Percentiles rank a stretch among this genome's conserved stretches.
phyloP scores from a whole-genome alignment of 2,888 invertebrate species.

The Macaria notata region DNA sequence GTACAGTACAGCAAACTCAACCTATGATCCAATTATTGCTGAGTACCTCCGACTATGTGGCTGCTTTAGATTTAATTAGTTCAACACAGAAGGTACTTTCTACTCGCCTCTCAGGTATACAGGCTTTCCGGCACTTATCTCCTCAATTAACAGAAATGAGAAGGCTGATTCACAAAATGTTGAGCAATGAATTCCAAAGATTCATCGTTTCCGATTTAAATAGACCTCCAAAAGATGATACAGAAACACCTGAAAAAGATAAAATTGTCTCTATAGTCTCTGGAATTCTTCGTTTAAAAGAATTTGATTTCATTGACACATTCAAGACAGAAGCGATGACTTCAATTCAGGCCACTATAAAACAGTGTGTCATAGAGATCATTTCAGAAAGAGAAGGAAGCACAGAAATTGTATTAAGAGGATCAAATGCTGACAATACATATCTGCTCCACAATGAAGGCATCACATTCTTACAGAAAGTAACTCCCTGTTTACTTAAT shows the following conservation, averaged over 20 bases:
- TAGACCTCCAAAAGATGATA: constrained; percentile 84
- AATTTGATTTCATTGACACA: constrained; percentile 93
- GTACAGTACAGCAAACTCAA: constrained; percentile 98
- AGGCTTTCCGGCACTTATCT: constrained; percentile 97
- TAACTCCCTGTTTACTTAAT: constrained; percentile 84
- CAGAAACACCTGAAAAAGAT: constrained; percentile 89
- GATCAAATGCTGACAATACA: constrained; percentile 67
- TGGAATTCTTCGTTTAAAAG: constrained; percentile 93
- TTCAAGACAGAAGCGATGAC: constrained; percentile 95
- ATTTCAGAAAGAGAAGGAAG: constrained; percentile 72
- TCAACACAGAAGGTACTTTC: constrained; percentile 97
- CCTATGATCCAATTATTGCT: constrained; percentile 97
- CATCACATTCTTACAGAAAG: constrained; percentile 85
- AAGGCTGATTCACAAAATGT: constrained; percentile 97
- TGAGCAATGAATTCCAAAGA: constrained; percentile 96
- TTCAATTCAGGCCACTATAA: constrained; percentile 93
- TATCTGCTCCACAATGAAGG: constrained; percentile 86
- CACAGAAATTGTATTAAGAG: constrained; percentile 72
- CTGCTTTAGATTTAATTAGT: constrained; percentile 97
- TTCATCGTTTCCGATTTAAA: constrained; percentile 96
- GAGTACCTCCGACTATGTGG: constrained; percentile 98
- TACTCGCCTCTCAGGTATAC: constrained; percentile 94
- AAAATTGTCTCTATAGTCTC: constrained; percentile 93
- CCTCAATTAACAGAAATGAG: constrained; percentile 98
- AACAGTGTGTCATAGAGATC: constrained; percentile 92